Evolutionary conservation across 2,888 invertebrate species (phyloP).

Genomic region (Elgonia sp.): DNA sequence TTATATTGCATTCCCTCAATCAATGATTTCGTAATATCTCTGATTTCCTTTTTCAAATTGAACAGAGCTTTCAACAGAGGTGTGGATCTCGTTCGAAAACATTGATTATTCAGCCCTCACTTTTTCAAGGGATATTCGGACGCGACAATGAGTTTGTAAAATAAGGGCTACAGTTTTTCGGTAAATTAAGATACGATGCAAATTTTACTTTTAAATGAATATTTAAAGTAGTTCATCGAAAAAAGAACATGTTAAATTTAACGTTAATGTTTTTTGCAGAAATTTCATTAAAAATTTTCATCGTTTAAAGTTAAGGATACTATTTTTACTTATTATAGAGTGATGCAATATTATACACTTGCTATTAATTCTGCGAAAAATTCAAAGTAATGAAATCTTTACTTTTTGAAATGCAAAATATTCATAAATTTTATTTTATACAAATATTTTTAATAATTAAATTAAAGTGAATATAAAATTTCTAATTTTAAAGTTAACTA

Average conservation of each 20-base stretch:
- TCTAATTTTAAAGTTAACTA: too few species aligned
- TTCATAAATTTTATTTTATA: too few species aligned
- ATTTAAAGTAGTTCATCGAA: neutral
- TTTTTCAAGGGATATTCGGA: slow-evolving; percentile 9
- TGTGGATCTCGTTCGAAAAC: slow-evolving; percentile 13
- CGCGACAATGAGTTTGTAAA: neutral
- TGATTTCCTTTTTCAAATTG: slow-evolving; percentile 50
- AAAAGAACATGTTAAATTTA: neutral
- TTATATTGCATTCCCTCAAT: slow-evolving; percentile 42
- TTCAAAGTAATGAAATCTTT: too few species aligned
- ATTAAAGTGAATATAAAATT: too few species aligned
- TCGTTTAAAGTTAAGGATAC: too few species aligned
- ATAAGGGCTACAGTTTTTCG: neutral
- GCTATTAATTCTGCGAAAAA: too few species aligned
- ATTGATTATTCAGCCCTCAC: slow-evolving; percentile 45
- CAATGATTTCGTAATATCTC: slow-evolving; percentile 52
- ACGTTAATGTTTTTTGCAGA: neutral
- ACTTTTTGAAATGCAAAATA: too few species aligned
- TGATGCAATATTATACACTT: too few species aligned
- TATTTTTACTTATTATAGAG: too few species aligned
- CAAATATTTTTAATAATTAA: too few species aligned
- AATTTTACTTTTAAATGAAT: slow-evolving; percentile 6
- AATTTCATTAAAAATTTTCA: neutral
- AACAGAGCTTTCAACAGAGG: slow-evolving; percentile 16
- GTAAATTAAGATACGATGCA: slow-evolving; percentile 10